Base-by-base conservation (phyloP, 2,797 vertebrate species). In the Rhincodon typus region DNA sequence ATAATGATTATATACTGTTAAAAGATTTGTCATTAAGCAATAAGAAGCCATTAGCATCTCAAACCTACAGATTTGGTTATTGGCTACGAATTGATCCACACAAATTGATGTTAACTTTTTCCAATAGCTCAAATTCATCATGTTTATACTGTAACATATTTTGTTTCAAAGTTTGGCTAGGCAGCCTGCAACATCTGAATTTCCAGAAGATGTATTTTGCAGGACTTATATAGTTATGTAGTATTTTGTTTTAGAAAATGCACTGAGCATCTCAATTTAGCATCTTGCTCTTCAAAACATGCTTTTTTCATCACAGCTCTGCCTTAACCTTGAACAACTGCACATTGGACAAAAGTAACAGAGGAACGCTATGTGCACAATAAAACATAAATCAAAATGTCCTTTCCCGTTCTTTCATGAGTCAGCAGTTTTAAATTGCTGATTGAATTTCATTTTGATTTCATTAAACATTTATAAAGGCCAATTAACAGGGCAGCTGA, bases 381-480 rank as follows among this genome's bases (percentile, higher is more conserved):
- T 96, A 96, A 82, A 96, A 96, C 94, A 98, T 98, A 97, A 97
- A 98, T 98, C 97, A 97, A 97, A 97, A 97, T 94, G 97, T 97
- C 97, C 66, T 62, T 96, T 77, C 1, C 53, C 67, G 94, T 97
- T 97, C 27, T 96, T 96, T 96, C 96, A 97, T 96, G 96, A 98
- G 96, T 98, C 97, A 97, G 97, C 97, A 97, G 96, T 97, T 98
- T 97, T 95, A 42, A 96, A 96, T 77, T 96, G 95, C 96, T 98
- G 97, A 98, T 97, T 97, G 96, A 97, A 97, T 98, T 98, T 97
- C 97, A 97, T 97, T 97, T 97, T 96, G 96, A 97, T 97, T 98
- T 97, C 97, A 98, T 98, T 98, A 97, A 98, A 98, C 96, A 97
- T 97, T 98, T 97, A 97, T 96, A 97, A 97, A 98, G 97, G 98